Percentiles rank a stretch among this genome's conserved stretches.
Evolutionary conservation across 2,113 vertebrate species (phyloP).

Genomic region (Antennarius striatus): DNA sequence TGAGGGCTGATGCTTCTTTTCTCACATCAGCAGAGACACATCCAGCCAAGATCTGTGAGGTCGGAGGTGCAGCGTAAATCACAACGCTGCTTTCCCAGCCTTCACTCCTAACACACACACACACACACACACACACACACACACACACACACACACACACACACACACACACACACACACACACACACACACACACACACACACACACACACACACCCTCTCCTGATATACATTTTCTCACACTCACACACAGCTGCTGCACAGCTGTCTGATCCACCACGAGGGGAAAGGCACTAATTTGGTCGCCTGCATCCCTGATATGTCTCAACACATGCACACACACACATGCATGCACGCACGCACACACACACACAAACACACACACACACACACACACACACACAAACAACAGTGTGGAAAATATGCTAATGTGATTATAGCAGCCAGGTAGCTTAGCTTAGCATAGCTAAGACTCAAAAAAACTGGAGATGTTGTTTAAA

Average conservation of each 20-base stretch:
- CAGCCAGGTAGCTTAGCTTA: no score
- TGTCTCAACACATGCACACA: no score
- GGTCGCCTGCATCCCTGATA: conserved; percentile 46
- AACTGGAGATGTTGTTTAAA: no score
- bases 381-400: no score
- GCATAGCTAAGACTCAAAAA: no score
- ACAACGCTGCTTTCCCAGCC: conserved; percentile 49
- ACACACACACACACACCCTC: conserved; percentile 17
- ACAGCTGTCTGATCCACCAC: conserved; percentile 68
- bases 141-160: conserved; percentile 9
- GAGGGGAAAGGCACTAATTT: conserved; percentile 43
- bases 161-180: conserved; percentile 55
- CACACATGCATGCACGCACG: no score
- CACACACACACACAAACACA: no score
- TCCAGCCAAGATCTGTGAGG: conserved; percentile 55
- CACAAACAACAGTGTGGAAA: no score
- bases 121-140: conserved; percentile 23
- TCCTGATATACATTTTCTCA: conserved; percentile 60
- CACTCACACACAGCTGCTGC: conserved; percentile 64
- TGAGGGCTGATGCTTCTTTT: conserved; percentile 36
- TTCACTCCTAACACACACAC: conserved; percentile 29
- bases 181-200: conserved; percentile 30
- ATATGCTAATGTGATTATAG: no score
- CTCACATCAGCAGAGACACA: conserved; percentile 64
- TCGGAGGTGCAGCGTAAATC: conserved; percentile 65